Evolutionary conservation across 2,113 vertebrate species (phyloP).

Genomic region (Bubalus kerabau): DNA sequence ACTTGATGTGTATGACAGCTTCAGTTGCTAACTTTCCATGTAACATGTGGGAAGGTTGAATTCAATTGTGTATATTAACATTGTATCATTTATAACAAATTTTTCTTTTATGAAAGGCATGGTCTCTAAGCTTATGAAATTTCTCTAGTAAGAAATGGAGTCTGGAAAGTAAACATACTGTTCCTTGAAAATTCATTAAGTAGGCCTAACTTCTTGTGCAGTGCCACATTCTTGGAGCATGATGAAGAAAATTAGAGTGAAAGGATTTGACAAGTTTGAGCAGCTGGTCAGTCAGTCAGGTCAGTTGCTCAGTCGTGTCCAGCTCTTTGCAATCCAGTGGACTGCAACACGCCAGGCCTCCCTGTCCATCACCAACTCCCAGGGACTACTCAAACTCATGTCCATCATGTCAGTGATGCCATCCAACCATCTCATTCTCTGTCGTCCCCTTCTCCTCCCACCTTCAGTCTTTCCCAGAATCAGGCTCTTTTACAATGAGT

Average conservation of each 20-base stretch:
- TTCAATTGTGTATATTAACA: background rate
- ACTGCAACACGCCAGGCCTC: background rate
- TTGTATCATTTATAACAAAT: background rate
- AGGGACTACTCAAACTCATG: background rate
- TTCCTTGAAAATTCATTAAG: conserved; percentile 14
- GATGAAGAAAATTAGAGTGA: background rate
- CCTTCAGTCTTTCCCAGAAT: background rate
- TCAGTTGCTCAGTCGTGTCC: background rate
- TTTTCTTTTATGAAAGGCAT: background rate
- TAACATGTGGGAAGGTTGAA: background rate
- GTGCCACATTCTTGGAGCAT: background rate
- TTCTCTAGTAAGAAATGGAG: background rate
- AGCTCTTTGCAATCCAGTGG: background rate
- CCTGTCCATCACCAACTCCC: background rate
- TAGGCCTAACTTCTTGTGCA: background rate
- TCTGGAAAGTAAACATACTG: background rate
- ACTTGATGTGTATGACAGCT: background rate
- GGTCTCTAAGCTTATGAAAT: background rate
- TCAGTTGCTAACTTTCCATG: background rate
- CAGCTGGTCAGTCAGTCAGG: background rate
- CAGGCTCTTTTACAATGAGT: background rate
- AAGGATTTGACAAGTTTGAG: background rate
- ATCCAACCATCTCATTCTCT: background rate
- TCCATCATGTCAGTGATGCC: background rate
- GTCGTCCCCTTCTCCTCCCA: accelerated